Evolutionary conservation across 1,140 invertebrate genomes (phyloP).

Genomic region (Eurosta solidaginis): DNA sequence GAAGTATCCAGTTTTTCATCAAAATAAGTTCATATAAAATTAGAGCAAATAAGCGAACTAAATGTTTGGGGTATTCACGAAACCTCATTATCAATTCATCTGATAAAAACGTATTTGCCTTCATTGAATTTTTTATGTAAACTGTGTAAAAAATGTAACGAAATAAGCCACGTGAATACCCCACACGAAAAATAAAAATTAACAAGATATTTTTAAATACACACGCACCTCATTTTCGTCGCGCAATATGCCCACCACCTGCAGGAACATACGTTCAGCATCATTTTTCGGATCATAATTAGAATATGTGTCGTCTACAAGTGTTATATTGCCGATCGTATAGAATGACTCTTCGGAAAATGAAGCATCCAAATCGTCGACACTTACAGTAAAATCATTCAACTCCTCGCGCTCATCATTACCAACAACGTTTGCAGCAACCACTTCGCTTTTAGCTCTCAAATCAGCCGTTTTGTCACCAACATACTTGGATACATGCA

Average conservation of each 20-base stretch:
- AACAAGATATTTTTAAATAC: too few relatives aligned
- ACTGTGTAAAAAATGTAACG: too few relatives aligned
- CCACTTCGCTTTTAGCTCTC: background rate
- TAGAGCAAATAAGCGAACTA: too few relatives aligned
- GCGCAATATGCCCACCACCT: conserved; percentile 58
- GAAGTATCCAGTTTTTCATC: too few relatives aligned
- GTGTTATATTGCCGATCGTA: conserved; percentile 55
- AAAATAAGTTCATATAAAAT: too few relatives aligned
- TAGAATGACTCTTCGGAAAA: conserved; percentile 52
- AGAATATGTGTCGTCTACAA: conserved; percentile 56
- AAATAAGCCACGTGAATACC: too few relatives aligned
- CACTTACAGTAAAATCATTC: background rate
- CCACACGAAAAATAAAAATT: too few relatives aligned
- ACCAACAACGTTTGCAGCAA: background rate
- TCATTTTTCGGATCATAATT: conserved; percentile 58
- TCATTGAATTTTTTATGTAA: too few relatives aligned
- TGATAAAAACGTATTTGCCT: too few relatives aligned
- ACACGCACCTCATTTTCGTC: conserved; percentile 60
- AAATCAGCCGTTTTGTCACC: background rate
- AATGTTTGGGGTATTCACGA: too few relatives aligned
- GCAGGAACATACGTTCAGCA: conserved; percentile 58
- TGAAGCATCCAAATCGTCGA: conserved; percentile 36
- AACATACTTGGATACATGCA: background rate
- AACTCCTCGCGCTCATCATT: background rate
- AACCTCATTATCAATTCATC: too few relatives aligned